Evolutionary conservation across 2,888 invertebrate species (phyloP).

Genomic region (Eledone cirrhosa): DNA sequence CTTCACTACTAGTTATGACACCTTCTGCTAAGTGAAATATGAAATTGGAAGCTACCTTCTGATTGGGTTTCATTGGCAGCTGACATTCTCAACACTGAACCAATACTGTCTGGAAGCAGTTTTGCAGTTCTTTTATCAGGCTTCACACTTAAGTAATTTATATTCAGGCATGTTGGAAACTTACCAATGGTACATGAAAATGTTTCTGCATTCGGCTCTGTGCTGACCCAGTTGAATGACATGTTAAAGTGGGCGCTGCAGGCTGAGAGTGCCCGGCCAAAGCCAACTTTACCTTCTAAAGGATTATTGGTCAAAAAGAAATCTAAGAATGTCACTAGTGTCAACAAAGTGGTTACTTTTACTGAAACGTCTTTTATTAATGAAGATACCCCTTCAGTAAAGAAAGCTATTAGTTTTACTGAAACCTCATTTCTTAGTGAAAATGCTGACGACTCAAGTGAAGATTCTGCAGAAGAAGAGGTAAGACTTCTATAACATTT

Average conservation of each 20-base stretch:
- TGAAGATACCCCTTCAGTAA: slow-evolving; percentile 12
- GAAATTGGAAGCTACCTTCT: no score
- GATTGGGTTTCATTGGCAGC: slow-evolving; percentile 21
- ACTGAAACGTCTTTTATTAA: slow-evolving; percentile 17
- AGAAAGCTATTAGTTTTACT: slow-evolving; percentile 8
- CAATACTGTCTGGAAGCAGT: no score
- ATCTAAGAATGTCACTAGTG: slow-evolving; percentile 10
- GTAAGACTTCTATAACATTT: neutral
- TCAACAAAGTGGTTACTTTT: slow-evolving; percentile 26
- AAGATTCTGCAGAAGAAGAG: neutral
- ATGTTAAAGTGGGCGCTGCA: slow-evolving; percentile 23
- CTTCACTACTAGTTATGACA: no score
- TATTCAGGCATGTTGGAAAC: slow-evolving; percentile 19
- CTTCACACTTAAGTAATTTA: neutral
- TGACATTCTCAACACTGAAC: no score
- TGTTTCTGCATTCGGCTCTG: no score
- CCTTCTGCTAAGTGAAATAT: no score
- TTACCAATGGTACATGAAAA: slow-evolving; percentile 15
- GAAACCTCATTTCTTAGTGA: slow-evolving; percentile 22
- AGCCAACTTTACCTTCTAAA: neutral
- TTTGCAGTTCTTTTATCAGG: no score
- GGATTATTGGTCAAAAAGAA: neutral
- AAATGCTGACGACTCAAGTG: neutral
- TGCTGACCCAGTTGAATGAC: neutral
- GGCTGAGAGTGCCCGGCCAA: neutral